Base-by-base conservation (phyloP, 2,113 vertebrate species). In the Siniperca chuatsi region DNA sequence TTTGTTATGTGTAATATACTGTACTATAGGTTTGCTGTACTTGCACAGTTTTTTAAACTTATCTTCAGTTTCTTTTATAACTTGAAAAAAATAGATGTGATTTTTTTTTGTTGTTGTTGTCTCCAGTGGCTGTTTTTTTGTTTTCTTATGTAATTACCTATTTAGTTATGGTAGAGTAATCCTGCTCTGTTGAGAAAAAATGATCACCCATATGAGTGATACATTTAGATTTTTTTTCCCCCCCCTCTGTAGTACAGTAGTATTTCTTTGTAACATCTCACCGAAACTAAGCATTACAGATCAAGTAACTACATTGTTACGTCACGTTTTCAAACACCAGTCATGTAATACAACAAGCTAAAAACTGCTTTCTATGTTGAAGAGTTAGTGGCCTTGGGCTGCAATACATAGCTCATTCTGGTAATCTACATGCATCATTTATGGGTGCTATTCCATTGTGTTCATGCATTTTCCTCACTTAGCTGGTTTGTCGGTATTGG, bases 21-120 rank as follows among this genome's bases (percentile, higher is more conserved):
- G 95, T 96, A 97, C 95, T 96, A 98, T 97, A 97, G 96, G 96
- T 98, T 98, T 99, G 97, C 98, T 96, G 96, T 97, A 97, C 96
- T 99, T 99, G 98, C 98, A 99, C 98, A 99, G 96, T 95, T 97
- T 97, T 97, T 97, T 97, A 93, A 93, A 92, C 78, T 95, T 95
- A 94, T 89, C 84, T 91, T 93, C 83, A 87, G 70, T 93, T 94
- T 92, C 95, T 98, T 97, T 96, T 97, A 96, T 94, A 93, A 95
- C 93, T 95, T 95, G 95, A 95, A 95, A 89, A 95, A 89, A 92
- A 77, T 94, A 94, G 92, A 93, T 94, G 92, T 94, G 91, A 87
- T 88, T 91, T 85, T 91, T 37, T 37, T 4, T 37, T 37, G 23
- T 79, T 90, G 91, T 89, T 89, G 62, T 91, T 81, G 72, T 94